These are phyloP conservation scores for Eubucco bourcierii DNA, from an alignment of 2,113 vertebrate genomes.

Conservation along the genomic window DNA sequence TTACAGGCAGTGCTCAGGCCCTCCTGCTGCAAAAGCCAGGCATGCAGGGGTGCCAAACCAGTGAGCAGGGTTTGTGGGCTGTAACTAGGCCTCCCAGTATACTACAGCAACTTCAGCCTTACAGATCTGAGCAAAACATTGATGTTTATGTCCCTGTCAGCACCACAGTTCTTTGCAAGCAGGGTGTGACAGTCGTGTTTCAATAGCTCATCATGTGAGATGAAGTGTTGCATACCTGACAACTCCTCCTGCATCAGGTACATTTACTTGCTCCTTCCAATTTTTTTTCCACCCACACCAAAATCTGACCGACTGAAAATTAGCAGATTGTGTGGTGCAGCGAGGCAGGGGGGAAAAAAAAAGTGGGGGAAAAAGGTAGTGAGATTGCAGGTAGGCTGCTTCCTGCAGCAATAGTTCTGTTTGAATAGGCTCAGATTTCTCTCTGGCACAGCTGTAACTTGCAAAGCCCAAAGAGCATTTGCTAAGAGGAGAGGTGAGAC, in stretches of 20 bases:
- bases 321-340: not conserved
- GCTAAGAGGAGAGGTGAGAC: not conserved
- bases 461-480: not conserved
- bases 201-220: rapidly evolving
- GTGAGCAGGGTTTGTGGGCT: rapidly evolving
- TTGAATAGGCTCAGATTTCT: not conserved
- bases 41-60: not conserved
- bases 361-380: not conserved
- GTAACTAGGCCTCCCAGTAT: not conserved
- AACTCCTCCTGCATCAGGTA: not conserved
- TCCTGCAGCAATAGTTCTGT: not conserved
- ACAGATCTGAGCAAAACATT: not conserved
- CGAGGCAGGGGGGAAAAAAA: not conserved
- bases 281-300: not conserved
- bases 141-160: not conserved
- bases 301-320: not conserved
- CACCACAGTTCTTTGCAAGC: rapidly evolving
- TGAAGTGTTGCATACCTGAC: not conserved
- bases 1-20: rapidly evolving
- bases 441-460: not conserved
- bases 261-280: not conserved
- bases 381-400: not conserved
- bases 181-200: rapidly evolving
- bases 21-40: not conserved
- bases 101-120: not conserved